Base-by-base conservation (phyloP, 2,888 invertebrate species). In the Cephus runcator region DNA sequence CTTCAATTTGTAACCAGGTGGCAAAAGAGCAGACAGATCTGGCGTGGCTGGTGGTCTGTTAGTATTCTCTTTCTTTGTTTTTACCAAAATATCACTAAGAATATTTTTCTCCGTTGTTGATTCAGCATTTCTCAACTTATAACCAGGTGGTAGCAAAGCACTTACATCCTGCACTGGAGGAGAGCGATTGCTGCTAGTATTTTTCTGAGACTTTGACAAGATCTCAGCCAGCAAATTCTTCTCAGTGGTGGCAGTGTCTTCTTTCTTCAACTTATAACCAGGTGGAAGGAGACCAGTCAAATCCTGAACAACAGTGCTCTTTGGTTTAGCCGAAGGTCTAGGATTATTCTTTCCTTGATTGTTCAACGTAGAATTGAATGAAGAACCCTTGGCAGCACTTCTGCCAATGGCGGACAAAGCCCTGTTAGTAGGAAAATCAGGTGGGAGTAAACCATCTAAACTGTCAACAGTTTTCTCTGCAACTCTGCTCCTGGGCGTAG, bases 141-240 rank as follows among this genome's bases (percentile, higher is more conserved):
- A 4, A 94, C 93, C 94, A 69, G 94, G 93, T 12, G 95, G 96
- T 80, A 96, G 90, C 79, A 96, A 93, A 77, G 94, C 93, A 73
- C 93, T 92, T 79, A 95, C 92, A 82, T 95, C 94, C 75, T 87
- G 88, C 3, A 86, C 83, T 12, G 81, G 69, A 56, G 56, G 23
- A 56, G 56, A 23, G 9, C 56, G 56, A 56, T 23, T 56, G 79
- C 90, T 85, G 15, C 89, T 77, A 82, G 81, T 35, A 79, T 78
- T 69, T 81, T 82, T 73, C 12, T 6, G 12, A 71, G 87, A 81
- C 4, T 84, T 84, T 81, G 89, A 91, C 71, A 71, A 71, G 3
- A 71, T 31, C 1, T 31, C 31, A 34, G 71, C 31, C 11, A 31
- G 31, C 31, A 31, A 1, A 34, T 34, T 73, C 31, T 79, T 36